A percentile compares a stretch with the other conserved stretches of the same genome.
phyloP scores from a whole-genome alignment of 2,888 invertebrate genomes.

The Nomada hirtipes region DNA sequence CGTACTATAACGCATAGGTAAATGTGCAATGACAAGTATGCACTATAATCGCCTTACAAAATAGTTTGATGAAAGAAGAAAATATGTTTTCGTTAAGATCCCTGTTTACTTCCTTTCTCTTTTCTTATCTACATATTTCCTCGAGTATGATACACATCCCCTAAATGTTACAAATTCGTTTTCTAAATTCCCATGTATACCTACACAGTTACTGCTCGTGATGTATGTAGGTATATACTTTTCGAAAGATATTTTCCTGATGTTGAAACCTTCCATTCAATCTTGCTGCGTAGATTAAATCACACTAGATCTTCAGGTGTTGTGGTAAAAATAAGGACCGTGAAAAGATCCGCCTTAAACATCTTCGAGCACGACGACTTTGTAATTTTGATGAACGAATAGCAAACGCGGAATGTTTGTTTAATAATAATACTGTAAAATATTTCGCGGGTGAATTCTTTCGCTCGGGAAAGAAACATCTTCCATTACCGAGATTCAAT shows the following conservation, averaged over 20 bases:
- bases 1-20: no score
- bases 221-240: neutral
- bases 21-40: no score
- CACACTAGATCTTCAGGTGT: slow-evolving; percentile 34
- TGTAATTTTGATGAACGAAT: neutral
- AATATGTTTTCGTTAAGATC: no score
- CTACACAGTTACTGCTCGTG: no score
- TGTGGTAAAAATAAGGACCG: neutral
- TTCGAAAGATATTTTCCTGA: slow-evolving; percentile 9
- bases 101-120: no score
- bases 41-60: no score
- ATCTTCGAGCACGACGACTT: slow-evolving; percentile 41
- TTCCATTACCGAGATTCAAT: slow-evolving; percentile 15
- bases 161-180: neutral
- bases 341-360: no score
- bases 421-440: neutral
- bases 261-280: neutral
- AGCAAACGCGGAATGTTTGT: neutral
- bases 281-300: neutral
- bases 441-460: neutral
- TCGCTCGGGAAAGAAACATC: neutral
- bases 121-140: no score
- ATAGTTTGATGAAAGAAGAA: no score
- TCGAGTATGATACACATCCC: neutral
- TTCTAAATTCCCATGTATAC: neutral